phyloP scores from a whole-genome alignment of 2,113 vertebrate species.

The Petrocephalus microphthalmus region DNA sequence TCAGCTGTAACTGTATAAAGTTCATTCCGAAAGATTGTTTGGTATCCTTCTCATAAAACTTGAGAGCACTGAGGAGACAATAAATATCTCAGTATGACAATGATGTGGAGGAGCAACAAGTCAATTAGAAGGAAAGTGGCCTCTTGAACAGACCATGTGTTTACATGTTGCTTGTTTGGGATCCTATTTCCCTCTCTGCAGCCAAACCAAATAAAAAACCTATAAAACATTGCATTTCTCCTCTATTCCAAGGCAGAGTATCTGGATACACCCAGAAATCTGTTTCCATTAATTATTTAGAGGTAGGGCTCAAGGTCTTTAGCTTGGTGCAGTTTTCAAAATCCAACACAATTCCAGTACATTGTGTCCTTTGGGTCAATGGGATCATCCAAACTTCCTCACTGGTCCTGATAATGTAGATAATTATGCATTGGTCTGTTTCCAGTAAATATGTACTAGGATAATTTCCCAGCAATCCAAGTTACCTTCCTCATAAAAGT shows the following conservation, averaged over 20 bases:
- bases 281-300: neutral
- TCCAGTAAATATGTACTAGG: neutral
- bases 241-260: neutral
- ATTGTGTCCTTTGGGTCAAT: neutral
- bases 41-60: neutral
- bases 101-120: neutral
- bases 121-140: neutral
- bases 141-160: neutral
- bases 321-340: neutral
- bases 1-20: neutral
- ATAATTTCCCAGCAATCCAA: neutral
- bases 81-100: neutral
- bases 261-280: neutral
- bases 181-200: neutral
- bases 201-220: neutral
- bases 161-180: neutral
- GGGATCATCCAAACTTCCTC: neutral
- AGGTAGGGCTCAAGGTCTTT: neutral
- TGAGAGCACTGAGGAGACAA: neutral
- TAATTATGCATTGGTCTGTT: neutral
- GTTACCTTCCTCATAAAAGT: neutral
- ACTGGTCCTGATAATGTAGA: neutral
- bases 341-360: neutral
- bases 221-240: neutral
- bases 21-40: neutral